These are phyloP conservation scores for Tauraco hartlaubi DNA, from an alignment of 2,797 vertebrate species.

Conservation along the genomic window DNA sequence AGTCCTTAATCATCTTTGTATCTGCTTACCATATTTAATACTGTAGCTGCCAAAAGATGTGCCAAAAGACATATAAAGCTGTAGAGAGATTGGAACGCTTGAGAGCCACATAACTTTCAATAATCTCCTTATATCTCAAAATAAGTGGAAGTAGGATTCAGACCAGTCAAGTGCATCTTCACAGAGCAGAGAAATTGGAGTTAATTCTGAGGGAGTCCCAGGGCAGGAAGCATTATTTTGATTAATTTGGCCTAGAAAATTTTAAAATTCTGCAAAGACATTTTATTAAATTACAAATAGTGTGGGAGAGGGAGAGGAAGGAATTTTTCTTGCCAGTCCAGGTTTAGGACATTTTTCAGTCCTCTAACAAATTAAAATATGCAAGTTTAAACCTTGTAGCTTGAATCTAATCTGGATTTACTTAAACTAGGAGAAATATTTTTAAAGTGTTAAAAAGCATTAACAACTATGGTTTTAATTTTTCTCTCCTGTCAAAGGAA, in stretches of 20 bases:
- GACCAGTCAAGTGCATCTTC: background rate
- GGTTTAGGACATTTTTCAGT: background rate
- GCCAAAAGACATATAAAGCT: background rate
- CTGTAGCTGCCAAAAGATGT: background rate
- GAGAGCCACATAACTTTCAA: background rate
- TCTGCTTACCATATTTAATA: slow-evolving; percentile 3
- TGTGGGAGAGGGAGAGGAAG: background rate
- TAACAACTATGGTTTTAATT: background rate
- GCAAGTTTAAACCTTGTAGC: background rate
- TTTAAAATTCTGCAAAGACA: background rate
- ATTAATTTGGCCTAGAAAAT: background rate
- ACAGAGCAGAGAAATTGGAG: background rate
- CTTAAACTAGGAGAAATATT: background rate
- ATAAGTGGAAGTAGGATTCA: background rate
- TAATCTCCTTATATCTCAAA: background rate
- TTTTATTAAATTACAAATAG: background rate
- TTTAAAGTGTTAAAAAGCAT: background rate
- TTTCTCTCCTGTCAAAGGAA: background rate
- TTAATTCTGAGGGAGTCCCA: background rate
- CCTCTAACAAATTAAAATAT: background rate
- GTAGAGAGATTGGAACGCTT: background rate
- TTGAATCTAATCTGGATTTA: background rate
- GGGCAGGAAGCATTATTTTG: background rate
- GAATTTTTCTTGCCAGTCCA: background rate
- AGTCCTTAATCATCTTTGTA: background rate